Evolutionary conservation across 2,113 vertebrate species (phyloP).

Genomic region (Microcebus jonahi): DNA sequence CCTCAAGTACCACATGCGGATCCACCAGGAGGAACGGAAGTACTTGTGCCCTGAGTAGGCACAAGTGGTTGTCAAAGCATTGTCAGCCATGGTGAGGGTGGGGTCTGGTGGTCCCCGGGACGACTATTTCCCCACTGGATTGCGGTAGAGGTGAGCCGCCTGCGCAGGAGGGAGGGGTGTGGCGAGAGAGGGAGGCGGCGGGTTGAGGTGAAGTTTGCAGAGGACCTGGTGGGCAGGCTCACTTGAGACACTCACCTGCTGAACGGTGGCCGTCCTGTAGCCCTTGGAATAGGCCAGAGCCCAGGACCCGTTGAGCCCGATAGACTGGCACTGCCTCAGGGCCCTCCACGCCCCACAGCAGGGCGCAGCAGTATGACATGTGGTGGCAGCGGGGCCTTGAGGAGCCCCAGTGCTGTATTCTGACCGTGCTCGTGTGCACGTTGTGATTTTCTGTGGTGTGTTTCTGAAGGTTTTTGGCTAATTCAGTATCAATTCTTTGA

Average conservation of each 20-base stretch:
- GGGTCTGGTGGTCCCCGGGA: not conserved
- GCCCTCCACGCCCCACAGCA: not conserved
- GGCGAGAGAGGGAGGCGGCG: not conserved
- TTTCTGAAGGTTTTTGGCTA: not conserved
- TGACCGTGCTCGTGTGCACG: fast-evolving
- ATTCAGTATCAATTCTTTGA: not conserved
- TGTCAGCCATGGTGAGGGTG: not conserved
- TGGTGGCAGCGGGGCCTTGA: fast-evolving
- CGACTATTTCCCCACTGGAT: not conserved
- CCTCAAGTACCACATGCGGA: conserved; percentile 85
- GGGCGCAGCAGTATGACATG: fast-evolving
- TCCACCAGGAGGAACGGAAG: no score
- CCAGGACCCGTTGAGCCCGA: fast-evolving
- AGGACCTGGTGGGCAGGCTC: not conserved
- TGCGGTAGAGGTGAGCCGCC: not conserved
- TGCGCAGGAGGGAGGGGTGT: not conserved
- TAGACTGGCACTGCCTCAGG: no score
- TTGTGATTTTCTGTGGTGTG: not conserved
- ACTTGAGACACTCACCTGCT: no score
- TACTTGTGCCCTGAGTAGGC: no score
- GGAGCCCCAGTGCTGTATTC: not conserved
- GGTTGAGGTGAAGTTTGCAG: not conserved
- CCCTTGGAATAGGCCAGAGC: no score
- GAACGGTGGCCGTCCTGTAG: not conserved
- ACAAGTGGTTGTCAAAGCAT: no score